Evolutionary conservation across 2,113 vertebrate genomes (phyloP).

Genomic region (Willisornis vidua): DNA sequence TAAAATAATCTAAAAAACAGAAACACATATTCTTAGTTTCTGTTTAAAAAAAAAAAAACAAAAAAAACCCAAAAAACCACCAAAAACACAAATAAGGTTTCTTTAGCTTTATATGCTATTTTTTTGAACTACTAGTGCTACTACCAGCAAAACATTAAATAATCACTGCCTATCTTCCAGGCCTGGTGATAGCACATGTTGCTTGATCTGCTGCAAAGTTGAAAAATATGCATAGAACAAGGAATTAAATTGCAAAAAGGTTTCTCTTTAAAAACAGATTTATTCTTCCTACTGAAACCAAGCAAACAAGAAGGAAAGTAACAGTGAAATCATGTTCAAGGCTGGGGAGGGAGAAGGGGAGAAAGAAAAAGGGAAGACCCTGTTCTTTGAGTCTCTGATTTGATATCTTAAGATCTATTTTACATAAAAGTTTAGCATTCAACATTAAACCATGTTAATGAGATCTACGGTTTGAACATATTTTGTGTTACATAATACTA

Average conservation of each 20-base stretch:
- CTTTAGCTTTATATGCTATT: background rate
- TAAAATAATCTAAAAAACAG: background rate
- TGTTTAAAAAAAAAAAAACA: background rate
- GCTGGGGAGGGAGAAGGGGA: fast-evolving
- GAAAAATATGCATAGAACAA: background rate
- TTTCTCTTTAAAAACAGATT: background rate
- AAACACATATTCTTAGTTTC: background rate
- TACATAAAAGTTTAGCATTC: background rate
- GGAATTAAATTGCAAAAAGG: background rate
- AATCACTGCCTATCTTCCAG: background rate
- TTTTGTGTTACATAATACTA: background rate
- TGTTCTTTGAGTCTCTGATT: background rate
- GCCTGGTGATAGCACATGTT: background rate
- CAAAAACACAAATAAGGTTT: background rate
- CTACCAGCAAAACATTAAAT: background rate
- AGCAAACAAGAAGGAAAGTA: background rate
- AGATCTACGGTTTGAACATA: background rate
- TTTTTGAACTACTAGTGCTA: background rate
- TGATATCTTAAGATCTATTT: background rate
- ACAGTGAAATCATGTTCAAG: background rate
- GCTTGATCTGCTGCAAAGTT: background rate
- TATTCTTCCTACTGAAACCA: background rate
- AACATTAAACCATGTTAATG: background rate
- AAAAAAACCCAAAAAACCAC: too few species aligned
- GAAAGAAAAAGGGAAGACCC: background rate